Conservation (phyloP, 1,140 invertebrate species). For the Bombyx mori region DNA sequence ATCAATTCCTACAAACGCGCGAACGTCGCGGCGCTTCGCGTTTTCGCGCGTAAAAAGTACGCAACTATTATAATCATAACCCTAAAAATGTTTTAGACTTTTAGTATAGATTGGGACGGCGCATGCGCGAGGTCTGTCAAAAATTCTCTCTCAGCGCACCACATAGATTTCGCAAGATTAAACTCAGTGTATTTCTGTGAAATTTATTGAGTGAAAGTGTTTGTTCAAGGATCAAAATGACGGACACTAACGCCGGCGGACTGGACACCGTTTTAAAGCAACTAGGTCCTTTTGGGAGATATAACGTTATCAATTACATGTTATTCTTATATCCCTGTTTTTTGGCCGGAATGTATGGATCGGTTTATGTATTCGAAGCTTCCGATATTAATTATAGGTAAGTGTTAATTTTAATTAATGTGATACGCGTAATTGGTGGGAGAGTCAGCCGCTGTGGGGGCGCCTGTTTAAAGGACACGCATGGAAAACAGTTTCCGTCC, state of each 20-base stretch:
- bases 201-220: constrained; percentile 14
- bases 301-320: constrained; percentile 57
- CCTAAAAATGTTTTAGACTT: not conserved
- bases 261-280: constrained; percentile 45
- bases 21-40: too few relatives aligned
- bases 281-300: constrained; percentile 50
- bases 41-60: too few relatives aligned
- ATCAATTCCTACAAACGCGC: too few relatives aligned
- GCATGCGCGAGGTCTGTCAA: constrained; percentile 31
- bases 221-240: constrained; percentile 25
- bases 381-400: constrained; percentile 53
- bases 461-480: too few relatives aligned
- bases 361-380: constrained; percentile 55
- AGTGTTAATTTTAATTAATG: constrained; percentile 9
- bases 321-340: constrained; percentile 51
- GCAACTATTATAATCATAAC: not conserved
- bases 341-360: constrained; percentile 59
- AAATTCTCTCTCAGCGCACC: not conserved
- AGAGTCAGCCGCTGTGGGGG: too few relatives aligned
- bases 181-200: not conserved
- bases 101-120: constrained; percentile 2
- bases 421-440: too few relatives aligned
- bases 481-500: too few relatives aligned
- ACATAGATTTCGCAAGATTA: too few relatives aligned
- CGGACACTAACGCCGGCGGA: constrained; percentile 18